phyloP scores from a whole-genome alignment of 1,140 invertebrate species.

The Caerostris darwini region DNA sequence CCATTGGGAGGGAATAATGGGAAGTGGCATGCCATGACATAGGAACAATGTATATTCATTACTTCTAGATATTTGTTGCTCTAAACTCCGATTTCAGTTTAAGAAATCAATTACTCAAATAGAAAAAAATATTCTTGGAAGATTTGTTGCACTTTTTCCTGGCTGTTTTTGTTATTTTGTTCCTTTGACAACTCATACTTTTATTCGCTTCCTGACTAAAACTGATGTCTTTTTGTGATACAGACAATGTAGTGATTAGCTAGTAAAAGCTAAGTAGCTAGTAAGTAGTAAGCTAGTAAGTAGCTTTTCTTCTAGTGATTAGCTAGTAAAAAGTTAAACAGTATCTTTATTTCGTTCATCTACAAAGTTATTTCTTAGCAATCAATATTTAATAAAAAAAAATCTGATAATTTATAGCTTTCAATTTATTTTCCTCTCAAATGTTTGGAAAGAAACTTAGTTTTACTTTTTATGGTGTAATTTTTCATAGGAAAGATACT shows the following conservation, averaged over 20 bases:
- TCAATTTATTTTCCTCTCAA: too few species aligned
- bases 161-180: not conserved
- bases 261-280: too few species aligned
- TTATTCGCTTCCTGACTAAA: not conserved
- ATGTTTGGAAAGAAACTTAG: too few species aligned
- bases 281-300: too few species aligned
- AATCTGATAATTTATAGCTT: too few species aligned
- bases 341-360: too few species aligned
- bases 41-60: not conserved
- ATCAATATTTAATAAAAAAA: too few species aligned
- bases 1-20: not conserved
- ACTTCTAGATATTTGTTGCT: not conserved
- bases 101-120: not conserved
- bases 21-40: not conserved
- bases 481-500: too few species aligned
- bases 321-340: too few species aligned
- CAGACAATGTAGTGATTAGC: not conserved
- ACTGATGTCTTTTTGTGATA: not conserved
- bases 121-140: not conserved
- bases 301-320: too few species aligned
- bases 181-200: not conserved
- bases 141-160: not conserved
- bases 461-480: too few species aligned
- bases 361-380: too few species aligned
- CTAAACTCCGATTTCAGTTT: not conserved